These are phyloP conservation scores for Nemopilema nomurai DNA, from an alignment of 30 jellyfish, hydroid and myxozoan species.

Conservation along the genomic window DNA sequence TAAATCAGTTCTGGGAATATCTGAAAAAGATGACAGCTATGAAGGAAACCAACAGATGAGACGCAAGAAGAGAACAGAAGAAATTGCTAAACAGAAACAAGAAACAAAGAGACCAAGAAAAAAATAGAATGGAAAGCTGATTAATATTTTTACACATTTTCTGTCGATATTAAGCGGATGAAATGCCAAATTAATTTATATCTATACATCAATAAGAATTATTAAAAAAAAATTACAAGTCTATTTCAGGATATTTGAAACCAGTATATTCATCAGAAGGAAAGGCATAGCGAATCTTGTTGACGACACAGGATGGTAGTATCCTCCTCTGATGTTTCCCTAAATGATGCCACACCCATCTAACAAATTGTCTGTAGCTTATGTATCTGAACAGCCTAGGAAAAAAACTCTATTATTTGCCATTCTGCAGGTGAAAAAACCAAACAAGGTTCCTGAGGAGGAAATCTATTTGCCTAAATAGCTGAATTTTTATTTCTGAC, in stretches of 20 bases:
- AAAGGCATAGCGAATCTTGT: slow-evolving; percentile 12
- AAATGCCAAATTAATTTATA: too few species aligned
- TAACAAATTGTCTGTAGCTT: slow-evolving; percentile 14
- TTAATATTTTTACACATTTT: not conserved
- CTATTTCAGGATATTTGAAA: not conserved
- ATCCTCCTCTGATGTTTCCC: slow-evolving; percentile 12
- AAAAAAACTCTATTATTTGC: not conserved
- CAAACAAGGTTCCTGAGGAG: not conserved
- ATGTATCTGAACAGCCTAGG: slow-evolving; percentile 18
- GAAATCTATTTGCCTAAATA: not conserved
- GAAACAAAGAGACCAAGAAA: slow-evolving; percentile 8
- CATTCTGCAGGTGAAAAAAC: not conserved
- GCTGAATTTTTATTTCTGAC: not conserved
- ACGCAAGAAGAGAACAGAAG: slow-evolving; percentile 3
- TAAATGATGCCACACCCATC: slow-evolving; percentile 15
- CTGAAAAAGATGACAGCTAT: slow-evolving; percentile 14
- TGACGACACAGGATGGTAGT: slow-evolving; percentile 24
- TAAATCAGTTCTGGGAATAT: slow-evolving; percentile 7
- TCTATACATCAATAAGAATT: not conserved
- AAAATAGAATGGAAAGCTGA: slow-evolving; percentile 4
- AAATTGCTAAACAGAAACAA: slow-evolving; percentile 1
- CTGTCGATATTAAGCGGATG: not conserved
- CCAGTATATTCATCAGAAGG: slow-evolving; percentile 27
- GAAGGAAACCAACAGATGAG: slow-evolving; percentile 1
- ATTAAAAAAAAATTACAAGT: not conserved